These are phyloP conservation scores for Cyprinodon tularosa DNA, from an alignment of 2,113 vertebrate genomes.

Conservation along the genomic window DNA sequence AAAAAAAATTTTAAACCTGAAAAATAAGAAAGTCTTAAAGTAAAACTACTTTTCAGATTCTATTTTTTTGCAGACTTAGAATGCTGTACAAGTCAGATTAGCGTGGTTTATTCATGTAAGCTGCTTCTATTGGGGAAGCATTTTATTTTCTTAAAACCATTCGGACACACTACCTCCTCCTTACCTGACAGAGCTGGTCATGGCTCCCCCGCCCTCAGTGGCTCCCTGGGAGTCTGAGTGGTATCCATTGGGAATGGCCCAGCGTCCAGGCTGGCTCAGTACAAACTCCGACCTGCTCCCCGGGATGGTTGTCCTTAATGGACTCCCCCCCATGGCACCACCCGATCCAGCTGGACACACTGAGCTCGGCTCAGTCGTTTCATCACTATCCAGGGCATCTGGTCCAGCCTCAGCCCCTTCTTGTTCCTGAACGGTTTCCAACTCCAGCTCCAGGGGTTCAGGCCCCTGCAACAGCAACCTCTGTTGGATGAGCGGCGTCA, in stretches of 20 bases:
- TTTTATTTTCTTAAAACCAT: too few species aligned
- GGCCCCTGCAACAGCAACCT: slow-evolving; percentile 87
- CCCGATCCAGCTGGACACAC: slow-evolving; percentile 59
- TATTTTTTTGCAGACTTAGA: too few species aligned
- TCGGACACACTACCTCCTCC: slow-evolving; percentile 17
- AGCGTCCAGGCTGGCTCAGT: slow-evolving; percentile 86
- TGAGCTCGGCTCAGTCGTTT: slow-evolving; percentile 12
- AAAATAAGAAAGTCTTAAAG: too few species aligned
- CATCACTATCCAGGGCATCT: slow-evolving; percentile 65
- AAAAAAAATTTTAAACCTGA: too few species aligned
- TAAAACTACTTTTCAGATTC: too few species aligned
- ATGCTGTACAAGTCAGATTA: too few species aligned
- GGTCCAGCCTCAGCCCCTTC: slow-evolving; percentile 80
- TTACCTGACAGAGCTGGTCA: slow-evolving; percentile 91
- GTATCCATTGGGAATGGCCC: slow-evolving; percentile 89
- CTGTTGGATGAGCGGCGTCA: slow-evolving; percentile 96
- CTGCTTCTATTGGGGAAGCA: too few species aligned
- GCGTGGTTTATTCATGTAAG: too few species aligned
- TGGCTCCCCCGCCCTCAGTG: slow-evolving; percentile 79
- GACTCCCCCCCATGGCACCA: slow-evolving; percentile 81
- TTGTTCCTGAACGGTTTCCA: slow-evolving; percentile 80
- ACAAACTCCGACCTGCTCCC: slow-evolving; percentile 94
- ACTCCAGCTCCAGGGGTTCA: slow-evolving; percentile 85
- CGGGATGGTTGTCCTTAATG: slow-evolving; percentile 89
- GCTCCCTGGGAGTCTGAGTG: slow-evolving; percentile 77